phyloP scores from a whole-genome alignment of 2,888 invertebrate genomes.

The Mythimna lalbum region DNA sequence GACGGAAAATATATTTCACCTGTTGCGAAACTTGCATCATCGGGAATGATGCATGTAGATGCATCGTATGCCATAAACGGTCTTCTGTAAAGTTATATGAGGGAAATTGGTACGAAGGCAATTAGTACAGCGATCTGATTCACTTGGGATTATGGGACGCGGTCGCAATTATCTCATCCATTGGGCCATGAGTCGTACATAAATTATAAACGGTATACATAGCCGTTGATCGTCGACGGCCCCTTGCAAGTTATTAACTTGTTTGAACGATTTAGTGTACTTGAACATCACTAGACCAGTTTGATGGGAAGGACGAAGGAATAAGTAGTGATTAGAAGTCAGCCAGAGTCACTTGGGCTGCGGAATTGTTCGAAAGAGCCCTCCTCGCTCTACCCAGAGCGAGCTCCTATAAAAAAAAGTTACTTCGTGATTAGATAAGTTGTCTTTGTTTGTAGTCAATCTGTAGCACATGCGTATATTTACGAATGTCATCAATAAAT shows the following conservation, averaged over 20 bases:
- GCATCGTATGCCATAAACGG: conserved; percentile 56
- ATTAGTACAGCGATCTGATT: conserved; percentile 52
- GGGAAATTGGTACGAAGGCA: conserved; percentile 30
- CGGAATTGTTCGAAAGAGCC: too few species aligned
- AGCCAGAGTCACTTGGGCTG: neutral
- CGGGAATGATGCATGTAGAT: conserved; percentile 65
- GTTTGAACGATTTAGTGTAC: conserved; percentile 57
- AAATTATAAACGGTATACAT: conserved; percentile 70
- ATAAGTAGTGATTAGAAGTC: conserved; percentile 19
- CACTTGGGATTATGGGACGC: conserved; percentile 64
- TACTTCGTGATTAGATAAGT: neutral
- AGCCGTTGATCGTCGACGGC: conserved; percentile 58
- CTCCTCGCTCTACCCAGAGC: too few species aligned
- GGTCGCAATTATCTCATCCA: conserved; percentile 74
- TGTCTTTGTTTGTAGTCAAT: neutral
- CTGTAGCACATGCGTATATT: neutral
- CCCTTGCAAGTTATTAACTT: conserved; percentile 65
- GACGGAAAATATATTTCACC: conserved; percentile 68
- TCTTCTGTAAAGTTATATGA: conserved; percentile 23
- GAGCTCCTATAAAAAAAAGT: too few species aligned
- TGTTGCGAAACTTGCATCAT: conserved; percentile 65
- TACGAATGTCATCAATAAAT: neutral
- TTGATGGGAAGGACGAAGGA: conserved; percentile 10
- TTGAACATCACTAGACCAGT: conserved; percentile 18
- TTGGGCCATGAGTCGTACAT: conserved; percentile 75